Base-by-base conservation (phyloP, 2,113 vertebrate genomes). In the Petaurus breviceps region DNA sequence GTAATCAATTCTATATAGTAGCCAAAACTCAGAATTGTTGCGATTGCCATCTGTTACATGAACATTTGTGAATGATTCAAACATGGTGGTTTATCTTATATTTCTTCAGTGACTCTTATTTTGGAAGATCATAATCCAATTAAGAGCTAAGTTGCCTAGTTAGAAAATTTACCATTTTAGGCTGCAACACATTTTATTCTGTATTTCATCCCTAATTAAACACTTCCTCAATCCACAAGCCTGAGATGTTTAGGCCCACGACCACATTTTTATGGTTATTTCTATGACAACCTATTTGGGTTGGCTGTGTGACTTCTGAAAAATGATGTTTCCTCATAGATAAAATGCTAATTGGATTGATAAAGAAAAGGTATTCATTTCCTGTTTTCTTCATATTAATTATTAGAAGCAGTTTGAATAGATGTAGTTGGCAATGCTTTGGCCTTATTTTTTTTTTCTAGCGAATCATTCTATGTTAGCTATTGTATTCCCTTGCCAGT, bases 71-170 rank as follows among this genome's bases (percentile, higher is more conserved):
- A 94, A 22, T 93, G 93, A 8, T 68, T 61, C 91, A 90, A 24
- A 91, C 96, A 94, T 93, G 52, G 93, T 93, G 94, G 53, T 89
- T 96, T 90, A 50, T 11, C 0, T 0, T 90, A 51, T 95, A 92
- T 43, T 24, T 4, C 89, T 89, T 90, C n/a, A 55, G 3, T 96
- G 3, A 94, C 96, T 97, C 93, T 96, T 97, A 54, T 95, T 96
- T 95, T 93, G 91, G 97, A 94, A 54, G 51, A 55, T 95, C 49
- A 61, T 94, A 95, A 90, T 90, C 49, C 92, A 92, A 57, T 90
- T 37, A 90, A 93, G 46, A 92, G 96, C 47, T 95, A 46, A 96
- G 46, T 95, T 97, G 95, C 94, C 95, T 95, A 91, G 12, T 91
- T 94, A 93, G 51, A 94, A 94, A 92, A 93, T 55, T 52, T 24